Percentiles rank a stretch among this genome's conserved stretches.
These are phyloP conservation scores for Odontothrips loti DNA, from an alignment of 2,888 invertebrate genomes.

Conservation along the genomic window DNA sequence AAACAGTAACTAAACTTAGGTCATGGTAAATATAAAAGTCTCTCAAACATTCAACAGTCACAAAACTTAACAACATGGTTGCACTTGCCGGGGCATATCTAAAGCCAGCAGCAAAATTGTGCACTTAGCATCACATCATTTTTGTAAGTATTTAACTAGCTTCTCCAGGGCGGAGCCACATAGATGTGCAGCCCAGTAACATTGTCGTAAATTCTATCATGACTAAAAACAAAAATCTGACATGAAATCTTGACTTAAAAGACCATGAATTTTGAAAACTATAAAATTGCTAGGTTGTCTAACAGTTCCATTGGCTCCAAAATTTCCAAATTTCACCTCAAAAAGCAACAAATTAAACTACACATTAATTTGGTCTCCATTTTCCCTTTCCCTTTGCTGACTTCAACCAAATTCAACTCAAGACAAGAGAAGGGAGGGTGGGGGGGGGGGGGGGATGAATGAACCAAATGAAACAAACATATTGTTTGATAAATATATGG, in stretches of 20 bases:
- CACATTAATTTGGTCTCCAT: neutral
- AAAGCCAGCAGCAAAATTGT: neutral
- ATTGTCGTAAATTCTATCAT: neutral
- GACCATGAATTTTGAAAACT: neutral
- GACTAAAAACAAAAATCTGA: neutral
- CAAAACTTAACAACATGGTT: constrained; percentile 19
- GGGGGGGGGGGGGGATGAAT: neutral
- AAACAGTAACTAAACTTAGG: neutral
- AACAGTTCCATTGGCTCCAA: no score
- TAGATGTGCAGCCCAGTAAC: neutral
- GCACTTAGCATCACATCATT: constrained; percentile 3
- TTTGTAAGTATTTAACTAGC: neutral
- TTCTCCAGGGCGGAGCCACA: neutral
- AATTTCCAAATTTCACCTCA: no score
- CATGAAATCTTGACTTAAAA: neutral
- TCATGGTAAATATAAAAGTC: neutral
- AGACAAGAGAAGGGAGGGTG: no score
- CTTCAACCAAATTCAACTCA: no score
- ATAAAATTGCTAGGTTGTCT: neutral
- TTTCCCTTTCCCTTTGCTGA: constrained; percentile 7
- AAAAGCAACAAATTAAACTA: neutral
- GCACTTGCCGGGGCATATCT: neutral
- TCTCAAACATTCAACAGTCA: constrained; percentile 16
- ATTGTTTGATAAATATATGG: neutral
- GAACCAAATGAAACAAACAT: neutral